Evolutionary conservation across 2,888 invertebrate genomes (phyloP), one percentile per base, ranked within the genome.

Genomic region (Epinotia nisella): DNA sequence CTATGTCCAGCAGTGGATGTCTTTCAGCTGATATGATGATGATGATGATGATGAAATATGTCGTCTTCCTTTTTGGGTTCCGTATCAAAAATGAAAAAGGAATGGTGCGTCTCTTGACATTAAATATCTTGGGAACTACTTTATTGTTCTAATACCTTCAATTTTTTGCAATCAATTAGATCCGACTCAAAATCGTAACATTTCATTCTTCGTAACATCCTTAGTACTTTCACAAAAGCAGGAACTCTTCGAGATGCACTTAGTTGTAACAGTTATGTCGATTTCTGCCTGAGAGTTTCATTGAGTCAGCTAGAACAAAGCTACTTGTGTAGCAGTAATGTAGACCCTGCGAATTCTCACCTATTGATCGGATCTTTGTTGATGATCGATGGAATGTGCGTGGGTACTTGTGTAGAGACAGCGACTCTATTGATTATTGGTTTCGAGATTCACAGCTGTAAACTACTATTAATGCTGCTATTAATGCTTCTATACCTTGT

Each of bases 331-430:
- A 45, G 13, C 45, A 7, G 9, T 62, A 62, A 15, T n/a, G 24
- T 15, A 24, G 15, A 49, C 17, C 24, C 62, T 64, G 49, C 15
- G 53, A 19, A 65, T 7, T 55, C 19, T 2, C 19, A 53, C 35
- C 65, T 65, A 65, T 65, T 65, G 39, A 49, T 39, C 35, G 11
- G 35, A 53, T 65, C 53, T 17, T 35, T 19, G 53, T n/a, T 55
- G 35, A 51, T 5, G n/a, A 24, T n/a, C 49, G n/a, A 13, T n/a
- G 24, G n/a, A 49, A 49, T 35, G 17, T 17, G 11, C n/a, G 21
- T 24, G n/a, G n/a, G 35, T 53, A 53, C 29, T 53, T 29, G 29
- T 7, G 29, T 29, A n/a, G n/a, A n/a, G n/a, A n/a, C n/a, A 35
- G 35, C 35, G 53, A 39, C 3, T 53, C 53, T 15, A 53, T 19